Conservation (phyloP, 2,888 invertebrate species). For the Pterostichus niger region DNA sequence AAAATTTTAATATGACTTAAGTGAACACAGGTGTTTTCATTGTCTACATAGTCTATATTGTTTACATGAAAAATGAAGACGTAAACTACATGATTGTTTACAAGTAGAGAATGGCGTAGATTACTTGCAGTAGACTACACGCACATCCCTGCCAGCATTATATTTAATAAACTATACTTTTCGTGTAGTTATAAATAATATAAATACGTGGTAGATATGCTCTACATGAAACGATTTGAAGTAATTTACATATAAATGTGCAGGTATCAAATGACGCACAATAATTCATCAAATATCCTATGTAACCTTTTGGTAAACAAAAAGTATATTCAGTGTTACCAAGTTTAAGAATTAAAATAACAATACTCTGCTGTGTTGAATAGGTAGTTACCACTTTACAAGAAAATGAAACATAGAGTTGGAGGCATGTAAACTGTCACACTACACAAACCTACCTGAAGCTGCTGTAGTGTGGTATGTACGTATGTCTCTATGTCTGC, state of each 20-base stretch:
- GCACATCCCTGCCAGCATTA: no score
- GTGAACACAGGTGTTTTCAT: no score
- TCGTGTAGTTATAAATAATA: slow-evolving; percentile 6
- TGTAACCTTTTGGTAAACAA: slow-evolving; percentile 26
- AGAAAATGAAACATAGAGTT: slow-evolving; percentile 47
- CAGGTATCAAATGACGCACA: slow-evolving; percentile 30
- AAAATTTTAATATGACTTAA: no score
- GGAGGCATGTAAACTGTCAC: slow-evolving; percentile 40
- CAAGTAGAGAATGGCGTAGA: no score
- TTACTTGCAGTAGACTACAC: no score
- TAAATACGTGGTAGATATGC: slow-evolving; percentile 20
- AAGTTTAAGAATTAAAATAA: slow-evolving; percentile 51
- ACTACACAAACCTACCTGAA: slow-evolving; percentile 47
- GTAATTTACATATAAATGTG: slow-evolving; percentile 34
- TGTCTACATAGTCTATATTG: no score
- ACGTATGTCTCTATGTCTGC: slow-evolving; percentile 20
- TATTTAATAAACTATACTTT: no score
- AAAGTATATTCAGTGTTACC: slow-evolving; percentile 7
- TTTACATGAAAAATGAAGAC: no score
- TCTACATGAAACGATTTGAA: slow-evolving; percentile 32
- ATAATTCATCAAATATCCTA: slow-evolving; percentile 32
- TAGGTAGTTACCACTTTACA: slow-evolving; percentile 51
- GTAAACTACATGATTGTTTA: no score
- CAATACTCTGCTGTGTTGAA: slow-evolving; percentile 31
- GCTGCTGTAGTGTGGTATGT: slow-evolving; percentile 5